Conservation (phyloP, 2,797 vertebrate genomes). For the Tenualosa ilisha region DNA sequence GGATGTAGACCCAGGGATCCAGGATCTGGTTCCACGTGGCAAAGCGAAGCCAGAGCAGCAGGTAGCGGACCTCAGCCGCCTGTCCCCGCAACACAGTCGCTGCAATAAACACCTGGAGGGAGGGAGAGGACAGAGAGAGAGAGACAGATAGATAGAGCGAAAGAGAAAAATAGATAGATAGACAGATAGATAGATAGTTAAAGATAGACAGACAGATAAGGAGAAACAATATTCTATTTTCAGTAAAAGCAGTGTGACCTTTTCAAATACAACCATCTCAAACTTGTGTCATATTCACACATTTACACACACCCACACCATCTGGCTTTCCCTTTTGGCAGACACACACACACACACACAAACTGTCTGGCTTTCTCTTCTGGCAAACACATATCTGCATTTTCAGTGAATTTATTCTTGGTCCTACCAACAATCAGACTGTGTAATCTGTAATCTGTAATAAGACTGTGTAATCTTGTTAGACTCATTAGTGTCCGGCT, state of each 20-base stretch:
- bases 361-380: too few species aligned
- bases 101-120: conserved; percentile 82
- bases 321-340: not conserved
- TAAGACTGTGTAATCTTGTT: not conserved
- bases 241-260: too few species aligned
- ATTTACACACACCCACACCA: conserved; percentile 25
- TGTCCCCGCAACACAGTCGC: conserved; percentile 71
- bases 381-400: not conserved
- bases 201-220: too few species aligned
- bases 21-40: conserved; percentile 97
- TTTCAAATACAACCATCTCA: not conserved
- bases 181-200: not conserved
- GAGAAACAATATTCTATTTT: too few species aligned
- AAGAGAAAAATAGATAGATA: not conserved
- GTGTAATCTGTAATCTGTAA: too few species aligned
- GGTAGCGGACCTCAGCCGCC: conserved; percentile 34
- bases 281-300: not conserved
- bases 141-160: not conserved
- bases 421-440: not conserved
- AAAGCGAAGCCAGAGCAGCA: conserved; percentile 87
- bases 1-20: conserved; percentile 97
- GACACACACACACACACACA: too few species aligned
- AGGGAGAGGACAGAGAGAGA: conserved; percentile 8
- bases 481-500: not conserved
- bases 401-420: not conserved